A percentile compares a stretch with the other conserved stretches of the same genome.
Conservation (phyloP, 2,888 invertebrate genomes). For the Cephus sareptanus region DNA sequence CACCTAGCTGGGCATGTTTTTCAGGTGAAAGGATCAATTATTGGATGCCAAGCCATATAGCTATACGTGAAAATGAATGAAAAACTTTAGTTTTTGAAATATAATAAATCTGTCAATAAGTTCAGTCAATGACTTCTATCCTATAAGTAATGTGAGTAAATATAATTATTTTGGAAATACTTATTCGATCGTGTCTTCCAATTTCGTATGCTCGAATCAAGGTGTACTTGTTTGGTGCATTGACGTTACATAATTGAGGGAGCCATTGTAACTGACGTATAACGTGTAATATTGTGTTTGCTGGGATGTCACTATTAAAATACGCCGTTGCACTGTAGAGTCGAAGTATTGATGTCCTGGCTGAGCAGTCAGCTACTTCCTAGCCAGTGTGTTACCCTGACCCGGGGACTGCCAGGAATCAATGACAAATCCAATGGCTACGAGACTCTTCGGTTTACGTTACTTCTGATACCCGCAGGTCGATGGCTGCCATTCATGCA, state of each 20-base stretch:
- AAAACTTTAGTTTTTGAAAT: not conserved
- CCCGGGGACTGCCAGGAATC: conserved; percentile 49
- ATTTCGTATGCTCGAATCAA: not conserved
- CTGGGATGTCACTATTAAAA: not conserved
- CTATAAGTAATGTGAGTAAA: too few species aligned
- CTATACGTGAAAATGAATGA: not conserved
- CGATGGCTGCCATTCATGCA: conserved; percentile 27
- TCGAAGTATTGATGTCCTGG: conserved; percentile 56
- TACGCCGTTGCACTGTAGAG: conserved; percentile 3
- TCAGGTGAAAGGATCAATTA: not conserved
- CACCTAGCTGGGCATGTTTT: not conserved
- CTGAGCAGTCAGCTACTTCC: conserved; percentile 50
- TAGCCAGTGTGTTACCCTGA: conserved; percentile 50
- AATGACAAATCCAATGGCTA: conserved; percentile 53
- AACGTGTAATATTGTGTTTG: too few species aligned
- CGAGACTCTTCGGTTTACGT: conserved; percentile 15
- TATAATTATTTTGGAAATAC: not conserved
- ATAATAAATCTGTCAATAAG: not conserved
- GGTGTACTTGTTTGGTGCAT: not conserved
- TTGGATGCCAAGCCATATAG: not conserved
- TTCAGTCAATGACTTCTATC: not conserved
- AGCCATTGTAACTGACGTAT: too few species aligned
- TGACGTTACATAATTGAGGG: too few species aligned
- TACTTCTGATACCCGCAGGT: conserved; percentile 32
- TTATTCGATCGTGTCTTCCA: not conserved